Percentiles rank a stretch among this genome's conserved stretches.
phyloP scores from a whole-genome alignment of 2,113 vertebrate species.

The Limanda limanda region DNA sequence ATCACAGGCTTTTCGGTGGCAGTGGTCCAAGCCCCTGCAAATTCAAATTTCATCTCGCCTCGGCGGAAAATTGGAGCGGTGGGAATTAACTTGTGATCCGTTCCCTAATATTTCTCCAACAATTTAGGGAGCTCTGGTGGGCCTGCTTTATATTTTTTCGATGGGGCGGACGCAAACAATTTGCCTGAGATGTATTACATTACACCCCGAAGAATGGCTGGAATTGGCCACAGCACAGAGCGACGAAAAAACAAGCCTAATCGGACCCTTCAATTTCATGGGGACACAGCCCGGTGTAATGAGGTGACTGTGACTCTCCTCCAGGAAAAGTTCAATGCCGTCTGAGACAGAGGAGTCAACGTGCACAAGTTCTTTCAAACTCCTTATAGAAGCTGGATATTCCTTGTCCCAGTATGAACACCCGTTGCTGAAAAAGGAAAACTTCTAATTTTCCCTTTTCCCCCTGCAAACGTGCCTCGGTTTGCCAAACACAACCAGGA shows the following conservation, averaged over 20 bases:
- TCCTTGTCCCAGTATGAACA: conserved; percentile 11
- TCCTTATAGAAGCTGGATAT: conserved; percentile 30
- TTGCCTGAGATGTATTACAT: conserved; percentile 78
- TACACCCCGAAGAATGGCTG: conserved; percentile 67
- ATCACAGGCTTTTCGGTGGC: conserved; percentile 72
- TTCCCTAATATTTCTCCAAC: conserved; percentile 74
- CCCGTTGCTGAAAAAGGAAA: conserved; percentile 1
- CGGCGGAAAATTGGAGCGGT: conserved; percentile 69
- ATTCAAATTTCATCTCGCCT: conserved; percentile 77
- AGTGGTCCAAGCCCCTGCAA: conserved; percentile 57
- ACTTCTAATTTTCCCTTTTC: background rate
- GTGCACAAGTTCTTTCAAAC: conserved; percentile 21
- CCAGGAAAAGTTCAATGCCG: conserved; percentile 41
- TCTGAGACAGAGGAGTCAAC: conserved; percentile 33
- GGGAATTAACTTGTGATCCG: conserved; percentile 78
- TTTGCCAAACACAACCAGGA: conserved; percentile 8
- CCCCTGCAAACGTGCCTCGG: background rate
- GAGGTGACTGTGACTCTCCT: conserved; percentile 56
- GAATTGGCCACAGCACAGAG: conserved; percentile 67
- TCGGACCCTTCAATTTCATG: conserved; percentile 78
- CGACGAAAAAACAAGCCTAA: conserved; percentile 71
- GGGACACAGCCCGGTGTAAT: conserved; percentile 73
- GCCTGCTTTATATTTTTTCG: conserved; percentile 66
- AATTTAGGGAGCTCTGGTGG: conserved; percentile 62
- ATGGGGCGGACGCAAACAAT: conserved; percentile 74